A percentile compares a stretch with the other conserved stretches of the same genome.
Conservation (phyloP, 2,888 invertebrate species). For the Altica lythri region DNA sequence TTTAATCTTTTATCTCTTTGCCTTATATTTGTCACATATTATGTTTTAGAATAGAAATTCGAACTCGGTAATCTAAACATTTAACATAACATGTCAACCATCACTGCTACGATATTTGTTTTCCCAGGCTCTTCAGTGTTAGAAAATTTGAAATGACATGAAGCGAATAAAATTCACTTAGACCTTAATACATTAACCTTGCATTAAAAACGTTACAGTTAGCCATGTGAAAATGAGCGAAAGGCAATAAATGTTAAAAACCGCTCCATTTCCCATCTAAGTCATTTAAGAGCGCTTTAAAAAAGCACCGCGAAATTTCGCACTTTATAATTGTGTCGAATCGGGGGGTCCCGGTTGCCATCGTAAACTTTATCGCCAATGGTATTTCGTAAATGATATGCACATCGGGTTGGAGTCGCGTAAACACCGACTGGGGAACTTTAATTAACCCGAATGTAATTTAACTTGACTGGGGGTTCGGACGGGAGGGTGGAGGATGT, state of each 20-base stretch:
- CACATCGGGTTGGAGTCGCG: constrained; percentile 35
- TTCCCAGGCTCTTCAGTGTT: too few species aligned
- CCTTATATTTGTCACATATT: too few species aligned
- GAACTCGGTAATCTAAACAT: too few species aligned
- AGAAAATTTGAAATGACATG: too few species aligned
- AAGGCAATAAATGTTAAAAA: constrained; percentile 16
- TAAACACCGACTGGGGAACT: constrained; percentile 50
- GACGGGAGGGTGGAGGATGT: constrained; percentile 38
- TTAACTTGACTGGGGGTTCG: constrained; percentile 41
- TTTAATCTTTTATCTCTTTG: too few species aligned
- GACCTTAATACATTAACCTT: neutral
- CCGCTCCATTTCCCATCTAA: constrained; percentile 14
- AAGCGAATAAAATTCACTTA: constrained; percentile 1
- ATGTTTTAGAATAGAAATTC: too few species aligned
- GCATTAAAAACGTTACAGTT: too few species aligned
- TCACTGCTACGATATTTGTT: too few species aligned
- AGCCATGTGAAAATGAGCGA: constrained; percentile 13
- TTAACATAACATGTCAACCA: too few species aligned
- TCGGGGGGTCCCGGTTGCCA: constrained; percentile 7
- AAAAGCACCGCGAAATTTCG: constrained; percentile 17
- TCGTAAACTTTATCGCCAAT: constrained; percentile 26
- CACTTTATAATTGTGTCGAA: constrained; percentile 23
- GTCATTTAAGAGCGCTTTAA: constrained; percentile 17
- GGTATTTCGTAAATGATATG: constrained; percentile 27
- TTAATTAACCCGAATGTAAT: constrained; percentile 52